A percentile compares a stretch with the other conserved stretches of the same genome.
These are phyloP conservation scores for Cynopterus sphinx DNA, from an alignment of 2,797 vertebrate species.

Conservation along the genomic window DNA sequence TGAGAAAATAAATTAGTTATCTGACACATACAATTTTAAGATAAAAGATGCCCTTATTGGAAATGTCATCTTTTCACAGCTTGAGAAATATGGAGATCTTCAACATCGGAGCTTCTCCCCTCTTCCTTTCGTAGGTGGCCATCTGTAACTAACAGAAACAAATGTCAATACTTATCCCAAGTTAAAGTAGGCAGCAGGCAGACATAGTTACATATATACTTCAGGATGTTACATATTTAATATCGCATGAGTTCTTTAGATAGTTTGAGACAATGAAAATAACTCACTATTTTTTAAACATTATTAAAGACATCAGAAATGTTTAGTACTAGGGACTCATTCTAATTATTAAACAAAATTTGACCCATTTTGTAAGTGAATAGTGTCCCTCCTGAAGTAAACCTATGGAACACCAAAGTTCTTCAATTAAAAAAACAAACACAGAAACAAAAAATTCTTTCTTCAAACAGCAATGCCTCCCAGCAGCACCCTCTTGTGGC, in stretches of 20 bases:
- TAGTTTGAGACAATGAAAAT: background rate
- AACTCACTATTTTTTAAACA: background rate
- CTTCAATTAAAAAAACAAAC: background rate
- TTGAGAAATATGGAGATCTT: constrained; percentile 70
- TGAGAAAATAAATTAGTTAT: constrained; percentile 36
- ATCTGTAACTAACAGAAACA: constrained; percentile 77
- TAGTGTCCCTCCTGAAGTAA: background rate
- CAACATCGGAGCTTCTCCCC: background rate
- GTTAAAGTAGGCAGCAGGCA: background rate
- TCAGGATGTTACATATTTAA: background rate
- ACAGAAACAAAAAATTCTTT: background rate
- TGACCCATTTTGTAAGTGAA: background rate
- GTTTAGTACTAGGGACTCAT: background rate
- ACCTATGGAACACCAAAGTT: background rate
- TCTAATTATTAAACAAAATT: background rate
- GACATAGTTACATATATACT: background rate
- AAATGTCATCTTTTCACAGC: constrained; percentile 77
- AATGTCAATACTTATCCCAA: background rate
- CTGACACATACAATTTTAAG: background rate
- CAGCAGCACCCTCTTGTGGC: constrained; percentile 77
- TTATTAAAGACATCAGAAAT: background rate
- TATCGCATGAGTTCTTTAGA: background rate
- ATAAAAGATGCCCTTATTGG: background rate
- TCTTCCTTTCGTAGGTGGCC: constrained; percentile 65
- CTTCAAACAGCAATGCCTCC: background rate